These are phyloP conservation scores for Ooceraea biroi DNA, from an alignment of 1,140 invertebrate genomes.

Conservation along the genomic window DNA sequence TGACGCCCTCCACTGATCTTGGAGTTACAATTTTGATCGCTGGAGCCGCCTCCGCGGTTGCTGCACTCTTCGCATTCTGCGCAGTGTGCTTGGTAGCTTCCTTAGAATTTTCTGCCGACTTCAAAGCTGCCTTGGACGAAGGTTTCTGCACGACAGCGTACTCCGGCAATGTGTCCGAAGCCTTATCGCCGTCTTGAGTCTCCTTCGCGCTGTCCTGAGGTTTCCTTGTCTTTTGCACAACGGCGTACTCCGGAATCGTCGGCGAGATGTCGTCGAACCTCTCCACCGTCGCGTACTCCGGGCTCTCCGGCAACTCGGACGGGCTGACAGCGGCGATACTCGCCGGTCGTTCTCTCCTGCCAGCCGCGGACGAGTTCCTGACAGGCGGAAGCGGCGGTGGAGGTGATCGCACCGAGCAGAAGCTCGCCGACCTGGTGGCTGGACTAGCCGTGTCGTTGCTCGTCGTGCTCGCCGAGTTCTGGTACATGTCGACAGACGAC, in stretches of 20 bases:
- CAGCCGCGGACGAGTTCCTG: constrained; percentile 78
- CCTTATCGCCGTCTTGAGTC: constrained; percentile 30
- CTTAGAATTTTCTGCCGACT: background rate
- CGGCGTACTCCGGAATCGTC: constrained; percentile 82
- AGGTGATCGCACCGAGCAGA: constrained; percentile 80
- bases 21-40: constrained; percentile 41
- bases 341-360: constrained; percentile 78
- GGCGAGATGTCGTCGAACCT: constrained; percentile 81
- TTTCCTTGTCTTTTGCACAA: constrained; percentile 80
- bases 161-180: constrained; percentile 78
- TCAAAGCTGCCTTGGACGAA: constrained; percentile 25
- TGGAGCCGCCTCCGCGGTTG: constrained; percentile 2
- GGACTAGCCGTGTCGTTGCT: constrained; percentile 66
- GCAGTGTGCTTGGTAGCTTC: constrained; percentile 63
- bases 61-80: constrained; percentile 62
- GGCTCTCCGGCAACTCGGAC: constrained; percentile 76
- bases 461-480: constrained; percentile 45
- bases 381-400: constrained; percentile 81
- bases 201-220: constrained; percentile 64
- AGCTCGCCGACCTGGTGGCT: constrained; percentile 82
- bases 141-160: constrained; percentile 84
- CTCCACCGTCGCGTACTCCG: constrained; percentile 83
- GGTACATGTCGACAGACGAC: constrained; percentile 31
- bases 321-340: constrained; percentile 77
- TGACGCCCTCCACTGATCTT: constrained; percentile 27